Percentiles rank a stretch among this genome's conserved stretches.
Conservation (phyloP, 2,797 vertebrate species). For the Agapornis canus region DNA sequence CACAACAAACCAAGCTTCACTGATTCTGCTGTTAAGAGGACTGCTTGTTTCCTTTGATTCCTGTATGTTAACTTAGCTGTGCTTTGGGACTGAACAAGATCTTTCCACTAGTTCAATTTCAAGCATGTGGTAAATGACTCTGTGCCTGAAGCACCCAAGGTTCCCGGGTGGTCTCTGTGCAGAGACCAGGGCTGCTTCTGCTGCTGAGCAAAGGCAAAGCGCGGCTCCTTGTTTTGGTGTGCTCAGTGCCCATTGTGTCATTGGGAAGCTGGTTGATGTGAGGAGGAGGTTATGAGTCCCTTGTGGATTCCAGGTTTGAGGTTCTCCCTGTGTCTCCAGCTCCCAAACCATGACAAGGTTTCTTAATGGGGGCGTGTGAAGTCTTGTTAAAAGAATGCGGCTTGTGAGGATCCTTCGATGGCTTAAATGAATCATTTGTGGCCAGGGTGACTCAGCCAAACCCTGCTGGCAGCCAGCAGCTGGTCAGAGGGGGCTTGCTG, state of each 20-base stretch:
- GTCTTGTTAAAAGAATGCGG: not conserved
- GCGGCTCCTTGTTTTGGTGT: rapidly evolving
- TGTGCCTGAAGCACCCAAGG: constrained; percentile 45
- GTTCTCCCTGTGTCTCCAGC: not conserved
- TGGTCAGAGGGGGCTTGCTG: not conserved
- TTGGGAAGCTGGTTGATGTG: rapidly evolving
- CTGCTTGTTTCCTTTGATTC: constrained; percentile 66
- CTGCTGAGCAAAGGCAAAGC: not conserved
- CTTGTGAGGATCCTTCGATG: not conserved
- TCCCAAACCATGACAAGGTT: not conserved
- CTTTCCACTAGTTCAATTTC: constrained; percentile 61
- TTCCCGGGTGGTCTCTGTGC: constrained; percentile 46
- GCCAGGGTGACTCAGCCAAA: constrained; percentile 21
- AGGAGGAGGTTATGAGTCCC: not conserved
- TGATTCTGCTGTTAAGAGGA: constrained; percentile 48
- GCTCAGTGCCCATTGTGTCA: rapidly evolving
- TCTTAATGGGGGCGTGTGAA: not conserved
- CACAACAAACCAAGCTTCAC: constrained; percentile 1
- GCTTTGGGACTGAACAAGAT: constrained; percentile 63
- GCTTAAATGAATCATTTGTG: constrained; percentile 11
- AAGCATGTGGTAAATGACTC: constrained; percentile 52
- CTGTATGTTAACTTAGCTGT: constrained; percentile 63
- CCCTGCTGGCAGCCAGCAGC: constrained; percentile 18
- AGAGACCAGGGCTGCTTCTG: not conserved
- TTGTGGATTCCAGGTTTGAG: not conserved